Conservation (phyloP, 2,113 vertebrate species). For the Thalassoma bifasciatum region DNA sequence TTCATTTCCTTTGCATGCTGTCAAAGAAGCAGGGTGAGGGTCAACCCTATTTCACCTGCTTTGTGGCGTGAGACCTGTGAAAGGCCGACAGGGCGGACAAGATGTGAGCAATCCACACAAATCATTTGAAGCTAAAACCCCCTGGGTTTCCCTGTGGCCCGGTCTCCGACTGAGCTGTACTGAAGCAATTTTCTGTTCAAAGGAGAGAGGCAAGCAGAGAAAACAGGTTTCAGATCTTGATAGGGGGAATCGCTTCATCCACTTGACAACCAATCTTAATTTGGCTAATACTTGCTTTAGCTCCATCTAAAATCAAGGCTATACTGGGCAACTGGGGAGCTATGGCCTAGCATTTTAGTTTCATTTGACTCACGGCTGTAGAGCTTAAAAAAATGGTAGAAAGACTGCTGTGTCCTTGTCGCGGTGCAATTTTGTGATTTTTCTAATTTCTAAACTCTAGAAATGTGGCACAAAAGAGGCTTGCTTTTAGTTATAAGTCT, state of each 20-base stretch:
- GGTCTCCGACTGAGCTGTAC: slow-evolving; percentile 17
- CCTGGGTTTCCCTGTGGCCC: background rate
- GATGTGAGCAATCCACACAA: slow-evolving; percentile 50
- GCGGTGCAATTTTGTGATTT: no score
- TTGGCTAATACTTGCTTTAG: slow-evolving; percentile 23
- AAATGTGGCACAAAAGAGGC: no score
- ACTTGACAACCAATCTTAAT: slow-evolving; percentile 20
- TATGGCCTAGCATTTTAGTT: background rate
- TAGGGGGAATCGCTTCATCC: slow-evolving; percentile 21
- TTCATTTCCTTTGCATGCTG: slow-evolving; percentile 52
- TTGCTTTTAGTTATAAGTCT: no score
- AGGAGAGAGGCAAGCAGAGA: slow-evolving; percentile 9
- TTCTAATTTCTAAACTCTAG: no score
- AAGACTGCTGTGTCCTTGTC: no score
- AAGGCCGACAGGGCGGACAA: slow-evolving; percentile 22
- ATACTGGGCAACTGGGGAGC: background rate
- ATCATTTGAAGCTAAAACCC: slow-evolving; percentile 43
- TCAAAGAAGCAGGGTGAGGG: slow-evolving; percentile 35
- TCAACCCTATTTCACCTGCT: slow-evolving; percentile 55
- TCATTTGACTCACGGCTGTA: background rate
- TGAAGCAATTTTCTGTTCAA: slow-evolving; percentile 46
- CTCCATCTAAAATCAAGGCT: background rate
- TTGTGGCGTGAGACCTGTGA: slow-evolving; percentile 22
- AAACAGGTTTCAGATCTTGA: slow-evolving; percentile 28
- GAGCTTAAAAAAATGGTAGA: no score